A percentile compares a stretch with the other conserved stretches of the same genome.
Evolutionary conservation across 2,113 vertebrate genomes (phyloP).

Genomic region (Chloropsis cyanopogon): DNA sequence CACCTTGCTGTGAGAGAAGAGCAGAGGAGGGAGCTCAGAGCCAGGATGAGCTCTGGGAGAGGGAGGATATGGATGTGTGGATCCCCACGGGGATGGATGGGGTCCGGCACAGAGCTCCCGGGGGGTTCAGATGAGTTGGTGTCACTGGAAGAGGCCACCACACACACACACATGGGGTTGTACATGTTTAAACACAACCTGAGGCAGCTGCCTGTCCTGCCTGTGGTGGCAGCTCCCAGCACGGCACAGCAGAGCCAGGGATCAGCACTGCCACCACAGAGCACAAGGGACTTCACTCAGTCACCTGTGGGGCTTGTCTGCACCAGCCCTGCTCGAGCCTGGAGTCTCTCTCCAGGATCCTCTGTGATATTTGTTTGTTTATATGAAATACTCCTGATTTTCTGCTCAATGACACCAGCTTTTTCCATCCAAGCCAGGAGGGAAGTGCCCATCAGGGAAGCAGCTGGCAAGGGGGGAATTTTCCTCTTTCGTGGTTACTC

Average conservation of each 20-base stretch:
- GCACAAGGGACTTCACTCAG: not conserved
- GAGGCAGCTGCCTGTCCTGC: not conserved
- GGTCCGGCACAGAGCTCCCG: not conserved
- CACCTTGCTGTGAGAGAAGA: constrained; percentile 80
- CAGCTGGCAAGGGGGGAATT: not conserved
- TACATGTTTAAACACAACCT: not conserved
- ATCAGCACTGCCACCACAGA: not conserved
- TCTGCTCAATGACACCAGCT: not conserved
- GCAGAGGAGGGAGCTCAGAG: not conserved
- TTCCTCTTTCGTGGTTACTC: not conserved
- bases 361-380: not conserved
- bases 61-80: accelerated
- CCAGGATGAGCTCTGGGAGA: not conserved
- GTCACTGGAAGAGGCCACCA: not conserved
- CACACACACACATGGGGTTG: accelerated
- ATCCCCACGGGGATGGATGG: accelerated
- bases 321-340: not conserved
- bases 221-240: accelerated
- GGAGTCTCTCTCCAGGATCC: not conserved
- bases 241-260: not conserved
- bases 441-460: not conserved
- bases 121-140: not conserved
- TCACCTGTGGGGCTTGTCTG: not conserved
- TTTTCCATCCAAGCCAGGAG: not conserved
- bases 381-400: not conserved